A percentile compares a stretch with the other conserved stretches of the same genome.
These are phyloP conservation scores for Tyria jacobaeae DNA, from an alignment of 2,888 invertebrate species.

Conservation along the genomic window DNA sequence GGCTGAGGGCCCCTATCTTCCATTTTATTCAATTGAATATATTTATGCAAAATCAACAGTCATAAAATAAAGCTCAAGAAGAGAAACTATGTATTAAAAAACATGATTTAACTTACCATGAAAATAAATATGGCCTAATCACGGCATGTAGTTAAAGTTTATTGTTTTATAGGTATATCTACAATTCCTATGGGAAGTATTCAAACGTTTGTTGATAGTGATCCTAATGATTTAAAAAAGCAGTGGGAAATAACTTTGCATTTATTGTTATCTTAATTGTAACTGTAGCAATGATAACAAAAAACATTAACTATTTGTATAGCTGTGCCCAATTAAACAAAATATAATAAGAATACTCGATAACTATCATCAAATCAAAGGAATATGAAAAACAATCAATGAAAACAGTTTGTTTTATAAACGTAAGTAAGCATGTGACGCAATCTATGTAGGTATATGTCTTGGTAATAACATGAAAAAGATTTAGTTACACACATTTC, in stretches of 20 bases:
- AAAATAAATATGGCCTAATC: no score
- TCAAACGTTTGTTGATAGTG: not conserved
- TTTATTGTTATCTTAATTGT: not conserved
- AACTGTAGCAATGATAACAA: constrained; percentile 1
- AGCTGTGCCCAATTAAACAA: not conserved
- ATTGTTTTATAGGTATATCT: not conserved
- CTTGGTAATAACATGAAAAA: not conserved
- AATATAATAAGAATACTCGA: no score
- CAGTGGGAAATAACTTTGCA: not conserved
- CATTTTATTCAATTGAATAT: no score
- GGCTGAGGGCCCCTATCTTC: no score
- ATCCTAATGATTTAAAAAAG: not conserved
- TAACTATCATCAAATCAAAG: no score
- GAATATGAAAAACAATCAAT: no score
- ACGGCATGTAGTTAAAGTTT: no score
- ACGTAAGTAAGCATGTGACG: not conserved
- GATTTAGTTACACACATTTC: not conserved
- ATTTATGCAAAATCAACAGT: no score
- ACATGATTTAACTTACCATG: no score
- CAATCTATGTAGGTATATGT: not conserved
- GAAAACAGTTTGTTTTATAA: no score
- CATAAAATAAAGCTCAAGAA: no score
- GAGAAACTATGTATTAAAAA: no score
- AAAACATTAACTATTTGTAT: not conserved
- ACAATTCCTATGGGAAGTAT: not conserved